A percentile compares a stretch with the other conserved stretches of the same genome.
Conservation (phyloP, 2,888 invertebrate genomes). For the Polydrusus cervinus region DNA sequence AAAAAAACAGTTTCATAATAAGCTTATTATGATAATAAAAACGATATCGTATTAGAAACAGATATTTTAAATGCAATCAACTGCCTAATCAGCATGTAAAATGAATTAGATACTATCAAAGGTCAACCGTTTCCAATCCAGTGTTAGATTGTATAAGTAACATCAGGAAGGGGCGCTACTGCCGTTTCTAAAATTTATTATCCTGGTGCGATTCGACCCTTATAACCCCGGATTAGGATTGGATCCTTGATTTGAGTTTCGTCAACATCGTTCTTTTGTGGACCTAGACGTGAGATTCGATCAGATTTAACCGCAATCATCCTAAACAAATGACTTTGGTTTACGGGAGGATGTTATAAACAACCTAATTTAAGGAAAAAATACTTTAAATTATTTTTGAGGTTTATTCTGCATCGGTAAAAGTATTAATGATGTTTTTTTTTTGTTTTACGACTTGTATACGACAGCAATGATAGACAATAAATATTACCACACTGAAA, state of each 20-base stretch:
- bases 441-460: neutral
- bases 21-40: too few species aligned
- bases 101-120: too few species aligned
- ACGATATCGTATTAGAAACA: too few species aligned
- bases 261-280: slow-evolving; percentile 58
- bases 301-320: slow-evolving; percentile 42
- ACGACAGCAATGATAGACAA: too few species aligned
- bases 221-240: slow-evolving; percentile 62
- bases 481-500: too few species aligned
- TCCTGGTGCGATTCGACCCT: slow-evolving; percentile 60
- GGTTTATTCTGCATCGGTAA: too few species aligned
- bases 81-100: too few species aligned
- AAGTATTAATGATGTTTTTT: neutral
- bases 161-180: neutral
- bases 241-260: slow-evolving; percentile 63
- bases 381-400: neutral
- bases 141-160: neutral
- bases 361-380: neutral
- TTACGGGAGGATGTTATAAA: neutral
- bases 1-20: too few species aligned
- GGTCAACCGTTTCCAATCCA: neutral
- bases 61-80: too few species aligned
- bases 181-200: slow-evolving; percentile 41
- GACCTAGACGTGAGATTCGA: slow-evolving; percentile 39
- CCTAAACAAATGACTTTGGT: slow-evolving; percentile 31